Evolutionary conservation across 1,140 invertebrate species (phyloP).

Genomic region (Drosophila carrolli): DNA sequence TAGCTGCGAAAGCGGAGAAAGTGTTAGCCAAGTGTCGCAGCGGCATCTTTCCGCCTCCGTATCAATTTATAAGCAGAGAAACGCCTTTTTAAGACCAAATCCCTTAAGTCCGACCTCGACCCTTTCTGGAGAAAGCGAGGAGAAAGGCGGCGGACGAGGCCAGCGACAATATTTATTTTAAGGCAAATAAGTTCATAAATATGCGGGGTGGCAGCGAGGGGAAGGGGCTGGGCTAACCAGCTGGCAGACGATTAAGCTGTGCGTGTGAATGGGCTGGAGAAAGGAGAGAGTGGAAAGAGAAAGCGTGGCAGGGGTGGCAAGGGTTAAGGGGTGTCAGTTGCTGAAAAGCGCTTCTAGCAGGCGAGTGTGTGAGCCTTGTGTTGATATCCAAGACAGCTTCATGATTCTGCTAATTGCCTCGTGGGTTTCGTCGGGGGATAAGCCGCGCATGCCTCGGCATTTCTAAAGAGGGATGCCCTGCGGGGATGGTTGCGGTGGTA

Average conservation of each 20-base stretch:
- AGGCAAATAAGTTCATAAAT: conserved; percentile 82
- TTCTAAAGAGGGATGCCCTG: conserved; percentile 17
- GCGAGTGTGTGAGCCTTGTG: conserved; percentile 14
- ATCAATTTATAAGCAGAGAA: conserved; percentile 68
- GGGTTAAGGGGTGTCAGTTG: conserved; percentile 14
- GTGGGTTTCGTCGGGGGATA: conserved; percentile 25
- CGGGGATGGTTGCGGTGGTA: no score
- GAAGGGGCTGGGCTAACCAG: conserved; percentile 12
- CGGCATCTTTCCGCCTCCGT: conserved; percentile 69
- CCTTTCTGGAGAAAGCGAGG: neutral
- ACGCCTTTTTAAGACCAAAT: conserved; percentile 62
- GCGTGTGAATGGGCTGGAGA: conserved; percentile 32
- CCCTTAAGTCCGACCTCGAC: conserved; percentile 50
- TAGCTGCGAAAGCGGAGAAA: conserved; percentile 1
- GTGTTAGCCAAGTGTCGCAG: conserved; percentile 20
- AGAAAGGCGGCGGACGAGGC: neutral
- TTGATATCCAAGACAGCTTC: conserved; percentile 69
- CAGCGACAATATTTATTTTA: conserved; percentile 72
- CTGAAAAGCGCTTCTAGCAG: conserved; percentile 41
- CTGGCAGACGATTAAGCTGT: conserved; percentile 57
- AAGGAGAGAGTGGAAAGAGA: conserved; percentile 10
- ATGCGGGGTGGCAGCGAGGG: conserved; percentile 33
- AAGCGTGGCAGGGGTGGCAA: conserved; percentile 8
- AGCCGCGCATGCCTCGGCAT: conserved; percentile 69
- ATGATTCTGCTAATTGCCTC: conserved; percentile 71